Evolutionary conservation across 2,113 vertebrate genomes (phyloP), one percentile per base, ranked within the genome.

Genomic region (Aix galericulata): DNA sequence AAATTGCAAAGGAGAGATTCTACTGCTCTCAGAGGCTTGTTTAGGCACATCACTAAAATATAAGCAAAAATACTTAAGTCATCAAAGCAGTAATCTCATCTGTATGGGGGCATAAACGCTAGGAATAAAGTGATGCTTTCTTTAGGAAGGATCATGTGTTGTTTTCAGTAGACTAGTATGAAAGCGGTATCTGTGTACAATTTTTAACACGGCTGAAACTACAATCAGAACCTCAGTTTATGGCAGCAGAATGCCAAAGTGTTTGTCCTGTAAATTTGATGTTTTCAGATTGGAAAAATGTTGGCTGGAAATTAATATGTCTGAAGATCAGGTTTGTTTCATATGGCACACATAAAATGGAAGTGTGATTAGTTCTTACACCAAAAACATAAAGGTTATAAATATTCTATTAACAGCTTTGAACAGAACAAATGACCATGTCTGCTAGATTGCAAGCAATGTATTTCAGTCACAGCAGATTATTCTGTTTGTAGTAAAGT

Each of bases 51-150:
- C 6, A 32, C 53, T 87, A 55, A 74, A 95, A 86, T 14, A 59
- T 10, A 83, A 96, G 89, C 71, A 52, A 50, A 86, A 91, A 58
- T 80, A 94, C 91, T 81, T 84, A 74, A 67, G 1, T 86, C 79
- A 55, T n/a, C 53, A 25, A 71, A 83, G 91, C 91, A 67, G 53
- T 26, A 68, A 74, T 89, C 83, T 40, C 22, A 44, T 78, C 67
- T 82, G 25, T 59, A 18, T 8, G 27, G 29, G 44, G 42, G 26
- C 34, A 26, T 36, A 17, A 75, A 22, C 60, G 13, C 26, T 32
- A 4, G 29, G 63, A 71, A 29, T 38, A 34, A 60, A 34, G 11
- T 3, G 11, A 11, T 8, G 44, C 29, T 75, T 75, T 3, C 11
- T 85, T 80, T 50, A 17, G 2, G 31, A 4, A 31, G 67, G 31